phyloP scores from a whole-genome alignment of 2,888 invertebrate species.

The Meandrusa payeni region DNA sequence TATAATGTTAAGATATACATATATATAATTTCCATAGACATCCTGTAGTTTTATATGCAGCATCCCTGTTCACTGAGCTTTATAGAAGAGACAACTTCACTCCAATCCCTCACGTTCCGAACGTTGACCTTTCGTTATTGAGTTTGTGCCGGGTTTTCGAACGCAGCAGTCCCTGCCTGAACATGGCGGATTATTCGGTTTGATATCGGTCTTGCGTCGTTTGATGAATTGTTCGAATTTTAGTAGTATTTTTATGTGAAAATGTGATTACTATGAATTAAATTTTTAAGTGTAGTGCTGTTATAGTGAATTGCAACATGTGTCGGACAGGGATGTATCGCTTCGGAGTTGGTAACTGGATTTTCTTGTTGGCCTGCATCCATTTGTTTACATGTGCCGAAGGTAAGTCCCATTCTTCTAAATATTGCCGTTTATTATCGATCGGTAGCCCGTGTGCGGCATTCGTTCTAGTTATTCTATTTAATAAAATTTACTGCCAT shows the following conservation, averaged over 20 bases:
- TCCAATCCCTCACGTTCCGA: constrained; percentile 45
- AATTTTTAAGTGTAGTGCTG: constrained; percentile 64
- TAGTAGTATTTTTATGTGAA: constrained; percentile 66
- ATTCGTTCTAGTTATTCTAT: constrained; percentile 24
- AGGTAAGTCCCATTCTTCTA: constrained; percentile 71
- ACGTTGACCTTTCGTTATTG: constrained; percentile 76
- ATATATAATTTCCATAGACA: constrained; percentile 11
- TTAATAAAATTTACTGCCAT: neutral
- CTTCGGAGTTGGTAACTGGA: constrained; percentile 73
- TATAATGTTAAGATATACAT: too few species aligned
- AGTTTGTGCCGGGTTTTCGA: constrained; percentile 58
- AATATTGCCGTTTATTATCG: constrained; percentile 67
- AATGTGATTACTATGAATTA: constrained; percentile 78
- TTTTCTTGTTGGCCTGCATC: constrained; percentile 67
- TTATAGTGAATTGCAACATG: constrained; percentile 63
- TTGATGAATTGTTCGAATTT: constrained; percentile 45
- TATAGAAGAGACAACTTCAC: constrained; percentile 37
- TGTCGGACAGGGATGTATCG: constrained; percentile 73
- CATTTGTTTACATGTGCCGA: constrained; percentile 79
- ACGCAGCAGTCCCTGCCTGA: constrained; percentile 55
- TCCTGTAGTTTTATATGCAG: neutral
- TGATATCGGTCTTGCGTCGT: constrained; percentile 31
- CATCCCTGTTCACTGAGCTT: constrained; percentile 1
- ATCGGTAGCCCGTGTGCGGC: constrained; percentile 42
- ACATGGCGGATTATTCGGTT: constrained; percentile 63